A percentile compares a stretch with the other conserved stretches of the same genome.
phyloP scores from a whole-genome alignment of 2,113 vertebrate species.

The Percopsis transmontana region DNA sequence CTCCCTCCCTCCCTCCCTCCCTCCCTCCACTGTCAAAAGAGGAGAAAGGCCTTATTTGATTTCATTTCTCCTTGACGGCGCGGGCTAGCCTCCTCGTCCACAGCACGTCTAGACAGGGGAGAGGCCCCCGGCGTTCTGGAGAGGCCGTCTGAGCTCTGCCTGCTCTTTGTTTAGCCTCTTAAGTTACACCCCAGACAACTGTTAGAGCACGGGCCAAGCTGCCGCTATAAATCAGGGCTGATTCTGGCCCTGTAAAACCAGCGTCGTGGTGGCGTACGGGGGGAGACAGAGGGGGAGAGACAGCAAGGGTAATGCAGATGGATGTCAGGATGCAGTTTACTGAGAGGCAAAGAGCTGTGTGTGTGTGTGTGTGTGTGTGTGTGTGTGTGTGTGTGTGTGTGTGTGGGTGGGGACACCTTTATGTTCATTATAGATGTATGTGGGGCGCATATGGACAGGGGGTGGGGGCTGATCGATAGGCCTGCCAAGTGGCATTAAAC shows the following conservation, averaged over 20 bases:
- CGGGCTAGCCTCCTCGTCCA: too few species aligned
- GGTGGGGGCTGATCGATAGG: slow-evolving; percentile 67
- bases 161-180: slow-evolving; percentile 46
- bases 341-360: slow-evolving; percentile 1
- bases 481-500: slow-evolving; percentile 72
- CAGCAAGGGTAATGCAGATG: slow-evolving; percentile 7
- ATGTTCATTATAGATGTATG: not conserved
- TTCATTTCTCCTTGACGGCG: too few species aligned
- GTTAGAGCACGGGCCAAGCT: slow-evolving; percentile 60
- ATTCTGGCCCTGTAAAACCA: slow-evolving; percentile 48
- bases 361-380: not conserved
- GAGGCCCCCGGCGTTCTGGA: too few species aligned
- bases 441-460: slow-evolving; percentile 19
- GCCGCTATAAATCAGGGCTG: slow-evolving; percentile 59
- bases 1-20: not conserved
- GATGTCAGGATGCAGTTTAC: not conserved
- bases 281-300: not conserved
- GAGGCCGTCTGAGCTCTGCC: not conserved
- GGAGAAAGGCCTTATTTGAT: not conserved
- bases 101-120: too few species aligned
- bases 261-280: slow-evolving; percentile 37
- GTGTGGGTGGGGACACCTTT: too few species aligned
- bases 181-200: slow-evolving; percentile 61
- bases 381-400: too few species aligned
- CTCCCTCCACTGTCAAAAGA: not conserved